Evolutionary conservation across 2,888 invertebrate genomes (phyloP).

Genomic region (Acrobeloides nanus): DNA sequence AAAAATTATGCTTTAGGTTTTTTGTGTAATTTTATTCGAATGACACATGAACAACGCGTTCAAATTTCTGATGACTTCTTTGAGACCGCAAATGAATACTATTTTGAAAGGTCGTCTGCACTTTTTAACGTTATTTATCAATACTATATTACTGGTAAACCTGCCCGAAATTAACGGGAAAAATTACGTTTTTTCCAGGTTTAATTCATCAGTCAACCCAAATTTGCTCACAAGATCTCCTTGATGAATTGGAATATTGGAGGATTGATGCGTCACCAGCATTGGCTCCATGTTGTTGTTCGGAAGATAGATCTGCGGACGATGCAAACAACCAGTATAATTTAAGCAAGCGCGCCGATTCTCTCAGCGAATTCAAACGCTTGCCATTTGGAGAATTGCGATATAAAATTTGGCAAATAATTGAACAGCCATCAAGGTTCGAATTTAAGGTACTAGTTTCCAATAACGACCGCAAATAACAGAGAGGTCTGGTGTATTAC

Average conservation of each 20-base stretch:
- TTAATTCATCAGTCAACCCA: conserved; percentile 55
- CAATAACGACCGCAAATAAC: no score
- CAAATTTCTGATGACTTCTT: conserved; percentile 33
- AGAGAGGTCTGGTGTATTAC: no score
- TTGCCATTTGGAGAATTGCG: conserved; percentile 32
- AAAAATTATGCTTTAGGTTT: conserved; percentile 21
- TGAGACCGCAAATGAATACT: conserved; percentile 35
- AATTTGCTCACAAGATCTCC: conserved; percentile 56
- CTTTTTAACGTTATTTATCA: conserved; percentile 45
- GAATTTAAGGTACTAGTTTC: no score
- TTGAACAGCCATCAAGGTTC: conserved; percentile 43
- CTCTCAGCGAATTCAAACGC: conserved; percentile 34
- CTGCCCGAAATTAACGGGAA: conserved; percentile 15
- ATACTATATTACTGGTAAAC: conserved; percentile 48
- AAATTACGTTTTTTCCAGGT: conserved; percentile 16
- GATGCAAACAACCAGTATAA: conserved; percentile 1
- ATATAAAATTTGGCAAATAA: conserved; percentile 35
- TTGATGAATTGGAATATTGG: conserved; percentile 57
- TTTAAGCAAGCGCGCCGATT: background rate
- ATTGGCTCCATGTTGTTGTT: conserved; percentile 3
- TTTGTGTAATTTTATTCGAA: conserved; percentile 24
- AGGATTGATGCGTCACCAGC: conserved; percentile 28
- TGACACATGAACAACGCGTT: conserved; percentile 20
- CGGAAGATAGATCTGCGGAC: conserved; percentile 4
- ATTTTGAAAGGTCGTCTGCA: conserved; percentile 41